phyloP scores from a whole-genome alignment of 2,888 invertebrate genomes.

The Rhaphigaster nebulosa region DNA sequence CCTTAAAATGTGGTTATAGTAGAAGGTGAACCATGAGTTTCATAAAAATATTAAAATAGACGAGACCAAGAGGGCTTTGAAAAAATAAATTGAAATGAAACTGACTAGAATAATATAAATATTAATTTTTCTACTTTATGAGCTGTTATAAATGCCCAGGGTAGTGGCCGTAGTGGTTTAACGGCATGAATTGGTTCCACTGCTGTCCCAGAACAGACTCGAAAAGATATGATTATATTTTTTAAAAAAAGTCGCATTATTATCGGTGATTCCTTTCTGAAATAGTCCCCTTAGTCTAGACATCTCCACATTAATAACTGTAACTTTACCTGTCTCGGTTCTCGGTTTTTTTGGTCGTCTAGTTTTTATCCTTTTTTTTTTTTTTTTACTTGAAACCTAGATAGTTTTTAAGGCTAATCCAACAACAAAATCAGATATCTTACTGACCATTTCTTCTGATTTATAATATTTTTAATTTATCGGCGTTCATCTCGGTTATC shows the following conservation, averaged over 20 bases:
- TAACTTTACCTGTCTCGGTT: neutral
- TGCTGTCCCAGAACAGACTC: neutral
- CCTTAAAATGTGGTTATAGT: too few relatives aligned
- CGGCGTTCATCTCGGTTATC: too few relatives aligned
- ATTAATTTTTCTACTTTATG: neutral
- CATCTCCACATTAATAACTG: slow-evolving; percentile 8
- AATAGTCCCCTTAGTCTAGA: neutral
- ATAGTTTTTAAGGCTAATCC: neutral
- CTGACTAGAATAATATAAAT: neutral
- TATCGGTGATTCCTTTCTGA: neutral
- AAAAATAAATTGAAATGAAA: neutral
- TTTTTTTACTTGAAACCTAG: neutral
- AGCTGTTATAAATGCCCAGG: neutral
- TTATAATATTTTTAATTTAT: neutral
- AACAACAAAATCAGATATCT: neutral
- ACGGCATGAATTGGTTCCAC: neutral
- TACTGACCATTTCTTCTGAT: neutral
- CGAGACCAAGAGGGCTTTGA: neutral
- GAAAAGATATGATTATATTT: neutral
- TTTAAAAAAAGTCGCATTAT: neutral
- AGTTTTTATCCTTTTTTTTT: neutral
- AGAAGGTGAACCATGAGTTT: too few relatives aligned
- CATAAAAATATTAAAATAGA: neutral
- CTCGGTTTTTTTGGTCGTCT: neutral
- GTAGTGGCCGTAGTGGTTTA: neutral